phyloP scores from a whole-genome alignment of 2,888 invertebrate genomes.

The Pristionchus arcanus region DNA sequence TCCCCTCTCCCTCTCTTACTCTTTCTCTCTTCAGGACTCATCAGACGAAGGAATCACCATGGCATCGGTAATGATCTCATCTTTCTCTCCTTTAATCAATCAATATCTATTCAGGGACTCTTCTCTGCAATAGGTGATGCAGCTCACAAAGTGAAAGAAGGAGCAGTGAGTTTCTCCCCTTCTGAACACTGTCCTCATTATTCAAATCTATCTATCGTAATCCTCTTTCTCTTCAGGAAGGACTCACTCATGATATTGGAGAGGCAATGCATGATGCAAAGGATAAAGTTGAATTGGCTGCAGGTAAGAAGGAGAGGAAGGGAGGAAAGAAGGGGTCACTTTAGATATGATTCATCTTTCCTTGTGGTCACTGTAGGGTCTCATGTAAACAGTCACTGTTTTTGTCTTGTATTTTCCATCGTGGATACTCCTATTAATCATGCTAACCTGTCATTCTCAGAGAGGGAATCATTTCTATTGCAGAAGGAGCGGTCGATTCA shows the following conservation, averaged over 20 bases:
- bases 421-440: background rate
- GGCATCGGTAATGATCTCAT: background rate
- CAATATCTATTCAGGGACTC: background rate
- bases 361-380: background rate
- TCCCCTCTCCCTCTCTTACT: background rate
- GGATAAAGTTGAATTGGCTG: conserved; percentile 40
- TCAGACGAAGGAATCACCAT: conserved; percentile 43
- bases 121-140: conserved; percentile 29
- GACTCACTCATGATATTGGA: conserved; percentile 28
- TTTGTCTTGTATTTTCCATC: background rate
- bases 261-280: conserved; percentile 40
- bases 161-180: conserved; percentile 12
- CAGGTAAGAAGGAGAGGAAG: background rate
- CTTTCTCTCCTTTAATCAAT: background rate
- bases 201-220: conserved; percentile 40
- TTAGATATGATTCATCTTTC: background rate
- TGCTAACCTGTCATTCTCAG: background rate
- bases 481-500: conserved; percentile 32
- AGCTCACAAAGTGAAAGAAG: conserved; percentile 37
- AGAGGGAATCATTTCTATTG: background rate
- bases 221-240: conserved; percentile 20
- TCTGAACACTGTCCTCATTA: conserved; percentile 13
- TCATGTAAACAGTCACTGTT: background rate
- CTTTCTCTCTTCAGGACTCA: conserved; percentile 28
- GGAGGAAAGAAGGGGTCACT: background rate